Evolutionary conservation across 2,888 invertebrate species (phyloP).

Genomic region (Dilophus febrilis): DNA sequence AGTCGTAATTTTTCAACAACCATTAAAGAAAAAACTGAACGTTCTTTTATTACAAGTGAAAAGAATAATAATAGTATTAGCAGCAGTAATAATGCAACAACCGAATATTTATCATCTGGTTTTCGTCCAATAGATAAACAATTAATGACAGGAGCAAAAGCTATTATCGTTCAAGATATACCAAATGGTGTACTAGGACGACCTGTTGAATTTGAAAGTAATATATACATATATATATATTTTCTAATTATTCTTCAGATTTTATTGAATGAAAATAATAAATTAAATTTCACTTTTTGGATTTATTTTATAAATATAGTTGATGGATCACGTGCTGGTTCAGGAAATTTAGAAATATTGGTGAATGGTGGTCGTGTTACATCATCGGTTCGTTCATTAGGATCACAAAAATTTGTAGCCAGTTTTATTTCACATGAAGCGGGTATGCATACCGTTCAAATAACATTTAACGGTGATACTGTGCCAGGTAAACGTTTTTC

Average conservation of each 20-base stretch:
- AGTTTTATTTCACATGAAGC: conserved; percentile 84
- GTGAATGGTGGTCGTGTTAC: conserved; percentile 91
- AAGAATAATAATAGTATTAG: conserved; percentile 16
- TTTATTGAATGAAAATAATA: conserved; percentile 1
- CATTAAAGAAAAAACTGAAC: conserved; percentile 28
- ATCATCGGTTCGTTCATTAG: conserved; percentile 80
- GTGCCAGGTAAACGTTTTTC: conserved; percentile 52
- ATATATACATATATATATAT: conserved; percentile 23
- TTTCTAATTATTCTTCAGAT: conserved; percentile 5
- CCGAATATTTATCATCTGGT: conserved; percentile 14
- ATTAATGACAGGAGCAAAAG: conserved; percentile 58
- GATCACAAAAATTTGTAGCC: conserved; percentile 76
- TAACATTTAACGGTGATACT: conserved; percentile 85
- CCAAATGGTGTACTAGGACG: conserved; percentile 77
- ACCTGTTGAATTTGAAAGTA: conserved; percentile 92
- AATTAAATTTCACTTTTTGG: background rate
- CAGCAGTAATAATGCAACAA: too few relatives aligned
- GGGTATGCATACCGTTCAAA: conserved; percentile 73
- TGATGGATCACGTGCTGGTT: conserved; percentile 89
- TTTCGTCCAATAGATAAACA: conserved; percentile 36
- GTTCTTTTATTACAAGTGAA: conserved; percentile 20
- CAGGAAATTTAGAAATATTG: conserved; percentile 87
- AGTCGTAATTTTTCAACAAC: conserved; percentile 28
- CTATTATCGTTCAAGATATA: conserved; percentile 72
- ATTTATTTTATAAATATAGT: conserved; percentile 35